Evolutionary conservation across 2,888 invertebrate genomes (phyloP), one percentile per base, ranked within the genome.

Genomic region (Notocelia uddmanniana): DNA sequence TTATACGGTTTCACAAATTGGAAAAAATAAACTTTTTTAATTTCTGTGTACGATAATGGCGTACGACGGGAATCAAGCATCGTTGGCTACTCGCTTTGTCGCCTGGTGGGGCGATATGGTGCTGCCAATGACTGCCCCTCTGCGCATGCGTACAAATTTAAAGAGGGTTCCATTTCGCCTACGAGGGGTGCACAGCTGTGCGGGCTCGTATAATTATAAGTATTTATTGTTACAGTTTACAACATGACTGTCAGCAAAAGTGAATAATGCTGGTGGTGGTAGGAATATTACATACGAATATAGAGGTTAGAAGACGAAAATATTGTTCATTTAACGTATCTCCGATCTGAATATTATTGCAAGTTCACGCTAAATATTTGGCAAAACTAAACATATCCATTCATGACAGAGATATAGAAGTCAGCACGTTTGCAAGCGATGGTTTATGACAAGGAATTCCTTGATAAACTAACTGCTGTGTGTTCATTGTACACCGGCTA

Each of bases 111-210:
- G 83, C 80, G 81, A 83, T 82, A 84, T 81, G 79, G 83, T 81
- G 81, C 82, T 83, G 83, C 84, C 84, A 82, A 82, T 82, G 83
- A 86, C 85, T 82, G 84, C 88, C 89, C 89, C 82, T 87, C 79
- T 85, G 89, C 92, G 92, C 93, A 90, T 89, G 93, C 91, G 92
- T 90, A 86, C 84, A 88, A 81, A 86, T 86, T 85, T 85, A 83
- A 81, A 83, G 89, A 89, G 92, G 92, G 90, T 89, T 88, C 86
- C 78, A 85, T 87, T 84, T 88, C 78, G 84, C 81, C 80, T 81
- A 81, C 83, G 85, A 86, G 88, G 92, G 91, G 92, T 86, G 87
- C 81, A 80, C 74, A 92, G 92, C 92, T 93, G 93, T 91, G 87
- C 81, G 78, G 83, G 81, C 80, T 79, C 80, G 76, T 79, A 77